phyloP scores from a whole-genome alignment of 2,113 vertebrate genomes.

The Clinocottus analis region DNA sequence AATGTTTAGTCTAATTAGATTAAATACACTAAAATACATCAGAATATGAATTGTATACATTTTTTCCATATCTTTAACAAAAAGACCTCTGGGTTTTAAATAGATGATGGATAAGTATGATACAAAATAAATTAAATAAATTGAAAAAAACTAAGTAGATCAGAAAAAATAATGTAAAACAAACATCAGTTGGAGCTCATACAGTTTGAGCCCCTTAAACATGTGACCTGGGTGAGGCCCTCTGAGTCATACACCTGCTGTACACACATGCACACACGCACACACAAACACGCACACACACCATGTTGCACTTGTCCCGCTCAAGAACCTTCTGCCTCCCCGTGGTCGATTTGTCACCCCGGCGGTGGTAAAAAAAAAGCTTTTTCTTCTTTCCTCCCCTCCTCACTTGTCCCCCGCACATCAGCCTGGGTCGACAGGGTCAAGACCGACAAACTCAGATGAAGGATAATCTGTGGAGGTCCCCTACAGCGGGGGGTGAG shows the following conservation, averaged over 20 bases:
- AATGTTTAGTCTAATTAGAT: background rate
- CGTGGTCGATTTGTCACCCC: constrained; percentile 45
- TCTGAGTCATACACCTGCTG: constrained; percentile 54
- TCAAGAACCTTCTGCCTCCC: background rate
- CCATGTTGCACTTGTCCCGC: constrained; percentile 34
- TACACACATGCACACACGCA: no score
- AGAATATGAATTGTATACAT: background rate
- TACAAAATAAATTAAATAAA: background rate
- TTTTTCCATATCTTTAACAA: background rate
- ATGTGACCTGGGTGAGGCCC: constrained; percentile 12
- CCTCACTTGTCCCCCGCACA: constrained; percentile 70
- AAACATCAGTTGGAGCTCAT: background rate
- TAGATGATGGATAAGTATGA: background rate
- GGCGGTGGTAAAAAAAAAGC: constrained; percentile 55
- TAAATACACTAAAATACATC: background rate
- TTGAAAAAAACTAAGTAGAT: background rate
- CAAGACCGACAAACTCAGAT: constrained; percentile 76
- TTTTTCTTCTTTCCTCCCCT: constrained; percentile 58
- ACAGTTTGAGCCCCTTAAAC: no score
- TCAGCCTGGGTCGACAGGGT: constrained; percentile 75
- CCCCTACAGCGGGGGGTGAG: constrained; percentile 82
- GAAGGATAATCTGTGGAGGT: constrained; percentile 85
- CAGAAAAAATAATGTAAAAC: background rate
- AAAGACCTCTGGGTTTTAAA: background rate
- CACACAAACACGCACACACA: constrained; percentile 50